These are phyloP conservation scores for Aurelia aurita DNA, from an alignment of 30 jellyfish, hydroid and myxozoan species.

Conservation along the genomic window DNA sequence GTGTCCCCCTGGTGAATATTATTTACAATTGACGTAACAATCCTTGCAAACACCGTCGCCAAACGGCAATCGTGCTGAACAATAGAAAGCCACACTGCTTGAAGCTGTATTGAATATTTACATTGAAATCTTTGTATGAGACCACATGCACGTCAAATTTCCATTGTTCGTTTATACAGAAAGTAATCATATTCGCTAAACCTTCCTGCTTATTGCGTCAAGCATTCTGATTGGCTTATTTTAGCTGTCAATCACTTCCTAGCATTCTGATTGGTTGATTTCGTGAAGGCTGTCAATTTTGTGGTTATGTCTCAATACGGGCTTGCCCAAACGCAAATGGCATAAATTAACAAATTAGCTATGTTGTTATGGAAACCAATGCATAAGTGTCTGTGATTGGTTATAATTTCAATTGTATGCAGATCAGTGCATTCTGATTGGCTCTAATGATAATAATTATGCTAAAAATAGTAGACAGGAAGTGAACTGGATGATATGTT, in stretches of 20 bases:
- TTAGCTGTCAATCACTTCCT: slow-evolving; percentile 19
- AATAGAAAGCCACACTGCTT: not conserved
- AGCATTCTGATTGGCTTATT: slow-evolving; percentile 26
- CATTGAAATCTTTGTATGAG: slow-evolving; percentile 2
- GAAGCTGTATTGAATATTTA: not conserved
- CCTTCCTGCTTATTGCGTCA: slow-evolving; percentile 12
- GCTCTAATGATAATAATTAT: not conserved
- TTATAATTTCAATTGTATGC: not conserved
- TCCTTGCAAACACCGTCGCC: not conserved
- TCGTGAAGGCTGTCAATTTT: not conserved
- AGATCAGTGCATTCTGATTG: slow-evolving; percentile 12
- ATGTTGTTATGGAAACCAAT: slow-evolving; percentile 29
- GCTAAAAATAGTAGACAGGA: slow-evolving; percentile 57
- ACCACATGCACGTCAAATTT: slow-evolving; percentile 25
- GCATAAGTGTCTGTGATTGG: slow-evolving; percentile 6
- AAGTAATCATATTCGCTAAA: not conserved
- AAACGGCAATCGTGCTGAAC: not conserved
- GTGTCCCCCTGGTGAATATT: not conserved
- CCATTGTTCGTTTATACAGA: not conserved
- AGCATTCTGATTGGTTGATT: slow-evolving; percentile 7
- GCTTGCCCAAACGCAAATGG: slow-evolving; percentile 19
- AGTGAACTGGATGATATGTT: not conserved
- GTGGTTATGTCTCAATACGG: slow-evolving; percentile 2
- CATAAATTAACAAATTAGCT: not conserved
- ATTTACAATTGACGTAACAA: slow-evolving; percentile 14